These are phyloP conservation scores for Sitobion miscanthi DNA, from an alignment of 1,140 invertebrate species.

Conservation along the genomic window DNA sequence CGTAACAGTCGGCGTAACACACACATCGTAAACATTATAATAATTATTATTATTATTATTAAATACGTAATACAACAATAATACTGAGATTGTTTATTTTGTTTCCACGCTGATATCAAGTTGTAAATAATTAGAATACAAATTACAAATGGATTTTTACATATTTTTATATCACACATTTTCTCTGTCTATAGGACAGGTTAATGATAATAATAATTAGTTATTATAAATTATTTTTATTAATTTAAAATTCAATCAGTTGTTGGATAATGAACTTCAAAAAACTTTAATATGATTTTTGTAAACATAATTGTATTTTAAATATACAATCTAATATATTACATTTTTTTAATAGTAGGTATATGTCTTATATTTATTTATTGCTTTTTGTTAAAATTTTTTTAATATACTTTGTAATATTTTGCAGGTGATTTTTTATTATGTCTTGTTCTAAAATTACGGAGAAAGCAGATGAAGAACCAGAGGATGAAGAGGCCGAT, in stretches of 20 bases:
- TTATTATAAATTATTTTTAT: neutral
- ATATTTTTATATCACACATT: neutral
- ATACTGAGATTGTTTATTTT: slow-evolving; percentile 5
- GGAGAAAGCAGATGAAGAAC: slow-evolving; percentile 83
- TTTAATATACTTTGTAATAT: too few relatives aligned
- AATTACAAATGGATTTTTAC: neutral
- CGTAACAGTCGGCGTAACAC: neutral
- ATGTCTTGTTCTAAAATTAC: slow-evolving; percentile 85
- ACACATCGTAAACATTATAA: neutral
- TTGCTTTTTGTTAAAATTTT: too few relatives aligned
- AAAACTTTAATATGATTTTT: neutral
- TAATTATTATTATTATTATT: neutral
- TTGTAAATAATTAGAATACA: neutral
- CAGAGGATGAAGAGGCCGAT: slow-evolving; percentile 78
- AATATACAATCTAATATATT: neutral
- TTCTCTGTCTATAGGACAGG: neutral
- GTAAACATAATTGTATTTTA: neutral
- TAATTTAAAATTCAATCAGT: neutral
- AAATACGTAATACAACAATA: slow-evolving; percentile 8
- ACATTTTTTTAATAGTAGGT: neutral
- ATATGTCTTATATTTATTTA: neutral
- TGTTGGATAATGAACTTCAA: neutral
- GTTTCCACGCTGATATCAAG: neutral
- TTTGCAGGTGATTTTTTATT: slow-evolving; percentile 76
- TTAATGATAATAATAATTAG: neutral